These are phyloP conservation scores for Pollenia griseotomentosa DNA, from an alignment of 2,888 invertebrate genomes.

Conservation along the genomic window DNA sequence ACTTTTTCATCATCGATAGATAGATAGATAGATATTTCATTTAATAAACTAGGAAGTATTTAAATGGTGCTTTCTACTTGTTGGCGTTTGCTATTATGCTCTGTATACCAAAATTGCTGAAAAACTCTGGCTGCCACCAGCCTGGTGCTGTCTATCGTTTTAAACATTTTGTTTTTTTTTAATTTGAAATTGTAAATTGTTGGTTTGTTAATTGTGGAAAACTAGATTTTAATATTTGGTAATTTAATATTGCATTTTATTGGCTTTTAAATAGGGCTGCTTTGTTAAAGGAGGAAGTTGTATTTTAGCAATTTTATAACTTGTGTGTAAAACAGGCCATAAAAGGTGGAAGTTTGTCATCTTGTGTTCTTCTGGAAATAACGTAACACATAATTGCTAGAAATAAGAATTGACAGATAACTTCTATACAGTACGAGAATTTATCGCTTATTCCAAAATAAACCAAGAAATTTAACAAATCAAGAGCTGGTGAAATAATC, in stretches of 20 bases:
- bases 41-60: conserved; percentile 82
- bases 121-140: conserved; percentile 19
- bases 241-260: conserved; percentile 40
- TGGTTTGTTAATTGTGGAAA: conserved; percentile 23
- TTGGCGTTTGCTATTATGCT: conserved; percentile 65
- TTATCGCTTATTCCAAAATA: too few species aligned
- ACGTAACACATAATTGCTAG: too few species aligned
- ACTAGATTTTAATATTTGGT: conserved; percentile 40
- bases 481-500: too few species aligned
- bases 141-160: neutral
- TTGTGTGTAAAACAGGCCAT: neutral
- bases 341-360: too few species aligned
- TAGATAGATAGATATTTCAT: conserved; percentile 63
- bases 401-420: too few species aligned
- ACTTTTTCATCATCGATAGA: conserved; percentile 47
- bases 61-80: conserved; percentile 72
- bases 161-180: conserved; percentile 18
- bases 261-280: conserved; percentile 37
- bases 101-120: conserved; percentile 46
- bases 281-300: conserved; percentile 23
- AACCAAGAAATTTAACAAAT: too few species aligned
- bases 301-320: neutral
- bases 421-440: too few species aligned
- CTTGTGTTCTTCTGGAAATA: too few species aligned
- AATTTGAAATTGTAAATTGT: neutral